Evolutionary conservation across 2,888 invertebrate genomes (phyloP).

Genomic region (Apotomis capreana): DNA sequence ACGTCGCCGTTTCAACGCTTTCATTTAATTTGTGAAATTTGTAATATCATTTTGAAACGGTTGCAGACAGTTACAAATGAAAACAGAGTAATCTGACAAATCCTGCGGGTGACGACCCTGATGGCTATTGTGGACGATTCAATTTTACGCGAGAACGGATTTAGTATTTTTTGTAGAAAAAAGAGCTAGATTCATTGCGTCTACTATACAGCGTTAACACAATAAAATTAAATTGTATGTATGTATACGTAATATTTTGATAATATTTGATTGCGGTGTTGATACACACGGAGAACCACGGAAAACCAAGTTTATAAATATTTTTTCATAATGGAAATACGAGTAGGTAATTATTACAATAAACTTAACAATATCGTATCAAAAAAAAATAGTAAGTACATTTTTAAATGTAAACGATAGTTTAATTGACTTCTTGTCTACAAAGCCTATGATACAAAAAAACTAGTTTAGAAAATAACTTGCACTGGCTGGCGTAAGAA

Average conservation of each 20-base stretch:
- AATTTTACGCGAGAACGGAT: conserved; percentile 36
- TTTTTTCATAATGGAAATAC: too few relatives aligned
- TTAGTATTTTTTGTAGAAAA: conserved; percentile 30
- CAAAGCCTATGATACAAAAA: too few relatives aligned
- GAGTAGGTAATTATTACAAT: too few relatives aligned
- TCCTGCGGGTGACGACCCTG: conserved; percentile 36
- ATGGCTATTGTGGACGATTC: conserved; percentile 35
- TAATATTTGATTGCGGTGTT: background rate
- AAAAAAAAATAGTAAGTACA: too few relatives aligned
- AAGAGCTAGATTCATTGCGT: conserved; percentile 21
- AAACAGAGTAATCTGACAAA: conserved; percentile 38
- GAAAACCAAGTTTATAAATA: too few relatives aligned
- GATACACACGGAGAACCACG: background rate
- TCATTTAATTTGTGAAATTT: conserved; percentile 47
- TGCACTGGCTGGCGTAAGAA: too few relatives aligned
- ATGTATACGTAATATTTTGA: background rate
- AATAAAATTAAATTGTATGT: background rate
- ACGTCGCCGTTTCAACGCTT: conserved; percentile 52
- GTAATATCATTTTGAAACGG: conserved; percentile 32
- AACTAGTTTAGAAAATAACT: too few relatives aligned
- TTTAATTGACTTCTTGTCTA: too few relatives aligned
- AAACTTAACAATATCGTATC: too few relatives aligned
- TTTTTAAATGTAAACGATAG: too few relatives aligned
- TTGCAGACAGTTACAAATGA: conserved; percentile 39
- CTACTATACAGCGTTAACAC: background rate